Conservation (phyloP, 2,888 invertebrate genomes). For the Ceraclea dissimilis region DNA sequence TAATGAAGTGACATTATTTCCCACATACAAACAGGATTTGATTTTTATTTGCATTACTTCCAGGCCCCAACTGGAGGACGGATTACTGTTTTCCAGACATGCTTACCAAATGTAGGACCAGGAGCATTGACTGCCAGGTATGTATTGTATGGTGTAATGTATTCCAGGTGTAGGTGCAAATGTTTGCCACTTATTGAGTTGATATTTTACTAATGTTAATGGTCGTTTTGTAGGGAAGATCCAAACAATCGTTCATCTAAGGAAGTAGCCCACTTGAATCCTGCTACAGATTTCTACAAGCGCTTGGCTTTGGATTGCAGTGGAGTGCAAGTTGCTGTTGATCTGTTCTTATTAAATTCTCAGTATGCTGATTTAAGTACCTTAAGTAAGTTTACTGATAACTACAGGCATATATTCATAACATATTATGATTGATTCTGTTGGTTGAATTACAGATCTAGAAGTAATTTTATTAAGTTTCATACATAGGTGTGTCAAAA, state of each 20-base stretch:
- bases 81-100: constrained; percentile 88
- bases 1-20: no score
- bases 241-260: constrained; percentile 75
- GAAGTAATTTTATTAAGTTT: background rate
- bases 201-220: background rate
- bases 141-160: background rate
- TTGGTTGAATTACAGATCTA: background rate
- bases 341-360: constrained; percentile 87
- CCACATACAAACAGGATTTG: no score
- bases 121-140: constrained; percentile 73
- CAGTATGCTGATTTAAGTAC: constrained; percentile 94
- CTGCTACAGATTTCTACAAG: constrained; percentile 97
- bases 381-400: constrained; percentile 59
- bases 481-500: no score
- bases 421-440: background rate
- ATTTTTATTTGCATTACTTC: no score
- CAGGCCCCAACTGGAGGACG: constrained; percentile 88
- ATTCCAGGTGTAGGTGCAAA: background rate
- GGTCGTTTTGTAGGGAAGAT: constrained; percentile 57
- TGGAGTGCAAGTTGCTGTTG: constrained; percentile 92
- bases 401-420: background rate
- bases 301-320: constrained; percentile 93
- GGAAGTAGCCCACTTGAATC: constrained; percentile 81
- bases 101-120: constrained; percentile 80
- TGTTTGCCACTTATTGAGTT: background rate